These are phyloP conservation scores for Sturnus vulgaris DNA, from an alignment of 2,113 vertebrate genomes.

Conservation along the genomic window DNA sequence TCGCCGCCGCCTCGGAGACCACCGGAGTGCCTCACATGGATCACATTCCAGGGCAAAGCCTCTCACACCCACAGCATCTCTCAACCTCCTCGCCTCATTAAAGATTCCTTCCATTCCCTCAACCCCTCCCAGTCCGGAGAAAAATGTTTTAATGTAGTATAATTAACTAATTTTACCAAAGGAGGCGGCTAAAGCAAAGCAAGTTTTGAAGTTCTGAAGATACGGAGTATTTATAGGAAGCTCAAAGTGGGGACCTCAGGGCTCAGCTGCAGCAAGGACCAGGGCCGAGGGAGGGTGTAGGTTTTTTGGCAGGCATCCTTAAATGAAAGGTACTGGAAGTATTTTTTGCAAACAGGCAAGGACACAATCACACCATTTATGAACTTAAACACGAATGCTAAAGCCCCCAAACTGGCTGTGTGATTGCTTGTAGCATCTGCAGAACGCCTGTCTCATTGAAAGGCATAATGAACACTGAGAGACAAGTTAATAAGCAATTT, in stretches of 20 bases:
- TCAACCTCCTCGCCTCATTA: neutral
- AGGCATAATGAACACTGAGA: constrained; percentile 30
- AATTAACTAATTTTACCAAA: neutral
- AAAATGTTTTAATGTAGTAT: neutral
- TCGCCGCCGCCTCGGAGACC: neutral
- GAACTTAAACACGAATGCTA: neutral
- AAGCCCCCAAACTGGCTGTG: neutral
- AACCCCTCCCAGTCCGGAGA: neutral
- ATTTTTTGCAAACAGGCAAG: neutral
- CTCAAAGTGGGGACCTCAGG: neutral
- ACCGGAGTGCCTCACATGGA: neutral
- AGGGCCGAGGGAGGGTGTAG: neutral
- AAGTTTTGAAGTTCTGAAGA: neutral
- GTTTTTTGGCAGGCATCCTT: neutral
- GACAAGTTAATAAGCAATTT: constrained; percentile 53
- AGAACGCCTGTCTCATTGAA: constrained; percentile 19
- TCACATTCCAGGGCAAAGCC: neutral
- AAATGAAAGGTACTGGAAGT: neutral
- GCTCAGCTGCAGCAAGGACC: neutral
- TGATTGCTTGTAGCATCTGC: neutral
- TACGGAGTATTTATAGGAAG: neutral
- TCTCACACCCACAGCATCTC: neutral
- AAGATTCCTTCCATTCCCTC: neutral
- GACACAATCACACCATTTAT: neutral
- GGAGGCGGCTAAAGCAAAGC: neutral